Evolutionary conservation across 2,797 vertebrate genomes (phyloP).

Genomic region (Dallia pectoralis): DNA sequence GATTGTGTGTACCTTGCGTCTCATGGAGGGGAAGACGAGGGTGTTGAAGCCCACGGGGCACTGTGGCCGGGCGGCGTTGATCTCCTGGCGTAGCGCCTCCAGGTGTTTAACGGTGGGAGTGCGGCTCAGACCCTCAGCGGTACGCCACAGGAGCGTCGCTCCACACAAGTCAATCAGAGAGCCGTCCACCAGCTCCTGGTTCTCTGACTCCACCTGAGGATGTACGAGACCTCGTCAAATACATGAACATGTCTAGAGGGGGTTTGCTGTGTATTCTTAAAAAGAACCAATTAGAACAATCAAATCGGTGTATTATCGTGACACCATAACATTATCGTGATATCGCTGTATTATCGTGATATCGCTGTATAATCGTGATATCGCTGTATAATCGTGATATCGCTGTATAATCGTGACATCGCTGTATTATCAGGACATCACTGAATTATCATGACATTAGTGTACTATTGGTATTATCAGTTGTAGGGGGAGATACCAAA

Average conservation of each 20-base stretch:
- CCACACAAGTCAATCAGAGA: conserved; percentile 96
- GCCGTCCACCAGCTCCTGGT: conserved; percentile 93
- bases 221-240: not conserved
- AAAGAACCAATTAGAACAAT: no score
- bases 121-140: conserved; percentile 90
- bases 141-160: conserved; percentile 95
- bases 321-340: no score
- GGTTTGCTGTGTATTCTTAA: no score
- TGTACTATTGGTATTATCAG: no score
- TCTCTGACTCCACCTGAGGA: conserved; percentile 88
- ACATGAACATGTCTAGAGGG: no score
- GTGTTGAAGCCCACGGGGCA: conserved; percentile 99
- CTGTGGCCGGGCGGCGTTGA: conserved; percentile 94
- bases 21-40: conserved; percentile 98
- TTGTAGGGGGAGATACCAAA: not conserved
- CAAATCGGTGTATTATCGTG: no score
- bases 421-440: no score
- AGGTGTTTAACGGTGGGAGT: conserved; percentile 96
- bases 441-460: no score
- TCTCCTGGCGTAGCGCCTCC: conserved; percentile 95
- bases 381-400: no score
- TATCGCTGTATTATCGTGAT: no score
- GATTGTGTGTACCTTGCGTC: conserved; percentile 73
- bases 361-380: no score
- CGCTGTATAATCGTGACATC: no score